Evolutionary conservation across 1,140 invertebrate species (phyloP), one percentile per base, ranked within the genome.

Genomic region (Drosophila subpulchrella): DNA sequence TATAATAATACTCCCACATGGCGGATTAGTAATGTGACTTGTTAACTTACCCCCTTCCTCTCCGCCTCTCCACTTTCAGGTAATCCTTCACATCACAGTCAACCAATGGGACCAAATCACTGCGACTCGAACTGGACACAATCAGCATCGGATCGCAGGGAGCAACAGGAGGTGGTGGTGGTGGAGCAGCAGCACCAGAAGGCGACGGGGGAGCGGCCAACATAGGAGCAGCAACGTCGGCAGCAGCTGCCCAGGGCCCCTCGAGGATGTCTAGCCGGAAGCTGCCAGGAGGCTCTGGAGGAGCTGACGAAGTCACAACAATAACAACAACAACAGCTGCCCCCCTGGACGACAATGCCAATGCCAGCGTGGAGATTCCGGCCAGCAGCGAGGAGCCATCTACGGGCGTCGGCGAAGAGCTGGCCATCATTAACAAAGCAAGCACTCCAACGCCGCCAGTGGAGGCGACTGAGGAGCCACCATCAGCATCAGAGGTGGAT

Each of bases 61-160:
- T 42, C 20, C 2, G 0, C 7, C 20, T 20, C 20, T 20, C 20
- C 6, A 24, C 15, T 1, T 54, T 75, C 51, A 75, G 72, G 27
- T 50, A 65, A 74, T 54, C 54, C 74, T 51, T 32, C 47, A 59
- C 73, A 67, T 42, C 54, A 76, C 74, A 79, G 72, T 80, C 76
- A 88, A 88, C 84, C 81, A 88, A 88, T 88, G 83, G 83, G 83
- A 88, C 83, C 83, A 88, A 88, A 83, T 80, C 63, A 89, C 72
- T 72, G 56, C 60, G 62, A 73, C 51, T 66, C 71, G 44, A 89
- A 86, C 61, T 86, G 84, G 73, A 72, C 57, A 72, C 59, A 88
- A 88, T 60, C 51, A 75, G 73, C 62, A 67, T 55, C 48, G 67
- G 66, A 76, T 51, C 50, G 74, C 55, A 51, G 46, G 39, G 46